Percentiles rank a stretch among this genome's conserved stretches.
Evolutionary conservation across 1,140 invertebrate species (phyloP).

Genomic region (Micrasema longulum): DNA sequence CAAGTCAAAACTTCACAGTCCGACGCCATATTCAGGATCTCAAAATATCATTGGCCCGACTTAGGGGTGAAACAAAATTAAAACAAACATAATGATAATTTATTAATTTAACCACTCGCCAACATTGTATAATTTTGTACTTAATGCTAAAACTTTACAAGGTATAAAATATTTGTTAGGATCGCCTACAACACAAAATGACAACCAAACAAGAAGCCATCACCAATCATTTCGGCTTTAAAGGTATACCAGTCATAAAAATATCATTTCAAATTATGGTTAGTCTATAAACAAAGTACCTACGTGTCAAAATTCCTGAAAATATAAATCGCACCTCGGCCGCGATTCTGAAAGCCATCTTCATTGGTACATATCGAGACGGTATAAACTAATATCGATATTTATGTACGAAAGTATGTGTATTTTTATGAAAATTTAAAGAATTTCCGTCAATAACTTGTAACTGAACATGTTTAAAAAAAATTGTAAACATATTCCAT

Average conservation of each 20-base stretch:
- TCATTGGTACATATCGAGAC: too few relatives aligned
- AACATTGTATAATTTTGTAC: slow-evolving; percentile 60
- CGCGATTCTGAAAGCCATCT: too few relatives aligned
- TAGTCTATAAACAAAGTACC: too few relatives aligned
- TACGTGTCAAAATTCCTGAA: too few relatives aligned
- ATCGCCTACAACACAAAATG: slow-evolving; percentile 65
- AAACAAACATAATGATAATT: slow-evolving; percentile 53
- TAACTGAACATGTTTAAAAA: too few relatives aligned
- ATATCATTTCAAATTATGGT: too few relatives aligned
- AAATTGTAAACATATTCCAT: too few relatives aligned
- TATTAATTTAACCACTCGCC: slow-evolving; percentile 61
- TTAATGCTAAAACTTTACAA: slow-evolving; percentile 61
- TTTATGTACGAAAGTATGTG: too few relatives aligned
- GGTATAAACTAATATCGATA: too few relatives aligned
- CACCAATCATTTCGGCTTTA: slow-evolving; percentile 48
- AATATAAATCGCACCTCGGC: too few relatives aligned
- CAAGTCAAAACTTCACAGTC: slow-evolving; percentile 87
- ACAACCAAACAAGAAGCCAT: slow-evolving; percentile 53
- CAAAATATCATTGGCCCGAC: slow-evolving; percentile 55
- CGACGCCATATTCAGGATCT: slow-evolving; percentile 80
- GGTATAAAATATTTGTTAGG: slow-evolving; percentile 67
- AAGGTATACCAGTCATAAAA: slow-evolving; percentile 25
- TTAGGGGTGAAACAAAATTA: slow-evolving; percentile 25
- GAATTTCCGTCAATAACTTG: too few relatives aligned
- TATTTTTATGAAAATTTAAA: too few relatives aligned